phyloP scores from a whole-genome alignment of 2,113 vertebrate species.

The Orycteropus afer region DNA sequence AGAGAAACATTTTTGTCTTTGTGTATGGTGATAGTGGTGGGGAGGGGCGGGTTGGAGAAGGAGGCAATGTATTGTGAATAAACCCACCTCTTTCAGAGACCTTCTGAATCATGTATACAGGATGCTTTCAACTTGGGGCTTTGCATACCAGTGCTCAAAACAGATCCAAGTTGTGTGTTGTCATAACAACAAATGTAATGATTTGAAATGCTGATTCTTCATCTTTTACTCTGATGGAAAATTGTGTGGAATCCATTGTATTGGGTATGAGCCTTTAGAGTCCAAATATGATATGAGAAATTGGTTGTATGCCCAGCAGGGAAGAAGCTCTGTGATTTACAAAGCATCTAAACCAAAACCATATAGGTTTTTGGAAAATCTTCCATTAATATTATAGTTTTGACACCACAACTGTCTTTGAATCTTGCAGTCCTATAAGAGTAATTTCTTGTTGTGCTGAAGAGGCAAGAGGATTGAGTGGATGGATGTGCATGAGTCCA shows the following conservation, averaged over 20 bases:
- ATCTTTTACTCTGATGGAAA: slow-evolving; percentile 74
- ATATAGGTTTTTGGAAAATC: slow-evolving; percentile 56
- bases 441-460: not conserved
- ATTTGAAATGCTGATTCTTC: slow-evolving; percentile 86
- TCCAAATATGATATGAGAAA: slow-evolving; percentile 73
- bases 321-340: slow-evolving; percentile 70
- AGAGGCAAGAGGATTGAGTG: not conserved
- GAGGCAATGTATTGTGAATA: not conserved
- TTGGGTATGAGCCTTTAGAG: slow-evolving; percentile 70
- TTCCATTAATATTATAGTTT: slow-evolving; percentile 37
- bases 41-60: not conserved
- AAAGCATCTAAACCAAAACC: slow-evolving; percentile 69
- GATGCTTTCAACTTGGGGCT: slow-evolving; percentile 63
- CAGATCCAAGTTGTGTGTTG: slow-evolving; percentile 79
- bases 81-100: slow-evolving; percentile 25
- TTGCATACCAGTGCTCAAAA: slow-evolving; percentile 54
- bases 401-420: not conserved
- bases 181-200: slow-evolving; percentile 86
- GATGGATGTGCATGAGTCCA: not conserved
- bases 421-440: slow-evolving; percentile 18
- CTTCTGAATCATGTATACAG: slow-evolving; percentile 43
- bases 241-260: slow-evolving; percentile 75
- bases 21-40: not conserved
- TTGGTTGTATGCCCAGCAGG: slow-evolving; percentile 70
- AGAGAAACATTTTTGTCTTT: slow-evolving; percentile 33